These are phyloP conservation scores for Diplodus sargus DNA, from an alignment of 2,797 vertebrate genomes.

Conservation along the genomic window DNA sequence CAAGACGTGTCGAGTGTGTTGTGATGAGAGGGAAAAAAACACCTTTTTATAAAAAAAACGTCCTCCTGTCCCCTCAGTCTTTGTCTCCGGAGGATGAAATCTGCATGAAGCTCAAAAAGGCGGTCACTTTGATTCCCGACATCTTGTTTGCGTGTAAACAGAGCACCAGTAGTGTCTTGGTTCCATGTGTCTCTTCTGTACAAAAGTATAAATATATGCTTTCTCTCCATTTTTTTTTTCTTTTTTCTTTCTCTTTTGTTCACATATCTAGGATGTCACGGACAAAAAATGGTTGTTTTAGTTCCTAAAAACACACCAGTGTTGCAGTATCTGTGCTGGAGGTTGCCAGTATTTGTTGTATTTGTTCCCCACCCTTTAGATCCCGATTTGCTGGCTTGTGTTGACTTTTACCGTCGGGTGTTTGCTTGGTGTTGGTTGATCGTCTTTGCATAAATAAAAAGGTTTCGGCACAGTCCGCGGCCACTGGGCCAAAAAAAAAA, in stretches of 20 bases:
- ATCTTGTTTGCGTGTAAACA: slow-evolving; percentile 89
- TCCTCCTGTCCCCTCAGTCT: slow-evolving; percentile 67
- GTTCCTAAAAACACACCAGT: slow-evolving; percentile 79
- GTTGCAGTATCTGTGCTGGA: slow-evolving; percentile 85
- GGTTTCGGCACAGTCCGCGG: slow-evolving; percentile 78
- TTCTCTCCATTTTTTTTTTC: slow-evolving; percentile 78
- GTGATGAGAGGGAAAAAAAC: slow-evolving; percentile 56
- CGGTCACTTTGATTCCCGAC: slow-evolving; percentile 70
- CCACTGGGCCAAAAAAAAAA: slow-evolving; percentile 72
- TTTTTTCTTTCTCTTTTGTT: slow-evolving; percentile 66
- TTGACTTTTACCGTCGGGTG: slow-evolving; percentile 66
- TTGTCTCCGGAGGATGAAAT: slow-evolving; percentile 65
- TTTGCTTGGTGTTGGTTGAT: slow-evolving; percentile 86
- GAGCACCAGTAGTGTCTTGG: slow-evolving; percentile 94
- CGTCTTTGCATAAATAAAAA: slow-evolving; percentile 93
- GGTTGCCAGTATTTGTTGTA: slow-evolving; percentile 70
- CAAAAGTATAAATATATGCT: slow-evolving; percentile 98
- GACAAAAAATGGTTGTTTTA: slow-evolving; percentile 76
- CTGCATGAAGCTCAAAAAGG: slow-evolving; percentile 62
- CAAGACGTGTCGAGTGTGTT: slow-evolving; percentile 74
- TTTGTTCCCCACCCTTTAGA: neutral
- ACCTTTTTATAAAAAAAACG: slow-evolving; percentile 47
- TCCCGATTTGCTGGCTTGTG: slow-evolving; percentile 81
- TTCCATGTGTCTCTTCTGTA: slow-evolving; percentile 90
- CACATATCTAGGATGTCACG: slow-evolving; percentile 86